Base-by-base conservation (phyloP, 2,797 vertebrate genomes). In the Bucorvus abyssinicus region DNA sequence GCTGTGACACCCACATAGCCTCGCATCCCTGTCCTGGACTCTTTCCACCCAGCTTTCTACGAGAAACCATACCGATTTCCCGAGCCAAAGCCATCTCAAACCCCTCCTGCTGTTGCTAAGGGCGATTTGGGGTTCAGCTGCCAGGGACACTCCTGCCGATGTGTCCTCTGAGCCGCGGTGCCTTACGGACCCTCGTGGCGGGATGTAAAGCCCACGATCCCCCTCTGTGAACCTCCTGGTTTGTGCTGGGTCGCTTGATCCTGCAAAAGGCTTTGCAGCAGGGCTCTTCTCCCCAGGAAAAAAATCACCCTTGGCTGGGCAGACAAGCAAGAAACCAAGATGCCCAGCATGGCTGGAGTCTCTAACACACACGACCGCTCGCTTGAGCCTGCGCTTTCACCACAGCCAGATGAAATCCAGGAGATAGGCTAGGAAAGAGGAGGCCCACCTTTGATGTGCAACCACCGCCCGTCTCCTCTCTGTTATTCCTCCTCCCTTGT, bases 401-500 rank as follows among this genome's bases (percentile, higher is more conserved):
- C 85, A 79, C 0, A 0, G 78, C 63, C 92, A 53, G 93, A 92
- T 64, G 86, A 45, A 95, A 96, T 82, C 73, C 45, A n/a, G 88
- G 84, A 93, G 89, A 95, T 44, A 80, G 92, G 57, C n/a, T 36
- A 27, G 73, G 84, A 77, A 81, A 82, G 55, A 9, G 2, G 86
- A 81, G 36, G 20, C 45, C 38, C 0, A 0, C 84, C 94, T 97
- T 94, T 96, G 95, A 97, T 95, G 95, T 96, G 86, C 89, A 93
- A 53, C 64, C 90, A 89, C 32, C 30, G 6, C 79, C 91, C 29
- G 3, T 71, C 70, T 87, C 60, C 78, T 75, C 87, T 81, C 34
- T 44, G 76, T 60, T 92, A 52, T 22, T 75, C 71, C 91, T 55
- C n/a, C 91, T 68, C 73, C 86, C 87, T 68, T 10, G 4, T 7